These are phyloP conservation scores for Drosophila baimaii DNA, from an alignment of 1,140 invertebrate genomes.

Conservation along the genomic window DNA sequence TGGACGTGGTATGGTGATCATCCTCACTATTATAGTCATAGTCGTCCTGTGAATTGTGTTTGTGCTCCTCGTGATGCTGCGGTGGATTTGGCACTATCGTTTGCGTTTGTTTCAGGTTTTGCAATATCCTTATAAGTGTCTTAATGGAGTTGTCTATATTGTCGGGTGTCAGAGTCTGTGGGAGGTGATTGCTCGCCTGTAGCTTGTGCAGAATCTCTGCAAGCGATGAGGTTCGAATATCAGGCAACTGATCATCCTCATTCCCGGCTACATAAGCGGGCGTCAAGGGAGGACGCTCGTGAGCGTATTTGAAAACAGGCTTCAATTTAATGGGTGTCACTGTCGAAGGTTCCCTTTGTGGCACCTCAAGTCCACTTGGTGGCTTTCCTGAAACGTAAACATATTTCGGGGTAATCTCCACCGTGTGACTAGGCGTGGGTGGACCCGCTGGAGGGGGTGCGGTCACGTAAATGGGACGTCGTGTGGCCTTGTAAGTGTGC, in stretches of 20 bases:
- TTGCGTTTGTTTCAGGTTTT: constrained; percentile 86
- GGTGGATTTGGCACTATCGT: constrained; percentile 81
- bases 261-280: constrained; percentile 33
- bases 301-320: constrained; percentile 61
- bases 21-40: constrained; percentile 69
- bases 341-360: constrained; percentile 46
- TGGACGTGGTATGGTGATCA: constrained; percentile 22
- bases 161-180: constrained; percentile 89
- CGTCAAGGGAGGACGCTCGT: constrained; percentile 32
- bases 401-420: constrained; percentile 73
- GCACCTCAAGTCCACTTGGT: constrained; percentile 3
- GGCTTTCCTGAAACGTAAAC: constrained; percentile 55
- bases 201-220: constrained; percentile 87
- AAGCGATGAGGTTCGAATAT: constrained; percentile 82
- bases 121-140: constrained; percentile 89
- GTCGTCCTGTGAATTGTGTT: constrained; percentile 54
- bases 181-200: constrained; percentile 89
- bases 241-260: constrained; percentile 75
- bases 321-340: constrained; percentile 67
- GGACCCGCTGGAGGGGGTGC: constrained; percentile 26
- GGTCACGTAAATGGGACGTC: constrained; percentile 63
- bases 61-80: constrained; percentile 71
- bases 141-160: constrained; percentile 91
- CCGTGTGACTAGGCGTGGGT: constrained; percentile 60
- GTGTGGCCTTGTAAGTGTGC: constrained; percentile 64